Percentiles rank a stretch among this genome's conserved stretches.
These are phyloP conservation scores for Holothuria leucospilota DNA, from an alignment of 53 echinoderm and acorn worm species.

Conservation along the genomic window DNA sequence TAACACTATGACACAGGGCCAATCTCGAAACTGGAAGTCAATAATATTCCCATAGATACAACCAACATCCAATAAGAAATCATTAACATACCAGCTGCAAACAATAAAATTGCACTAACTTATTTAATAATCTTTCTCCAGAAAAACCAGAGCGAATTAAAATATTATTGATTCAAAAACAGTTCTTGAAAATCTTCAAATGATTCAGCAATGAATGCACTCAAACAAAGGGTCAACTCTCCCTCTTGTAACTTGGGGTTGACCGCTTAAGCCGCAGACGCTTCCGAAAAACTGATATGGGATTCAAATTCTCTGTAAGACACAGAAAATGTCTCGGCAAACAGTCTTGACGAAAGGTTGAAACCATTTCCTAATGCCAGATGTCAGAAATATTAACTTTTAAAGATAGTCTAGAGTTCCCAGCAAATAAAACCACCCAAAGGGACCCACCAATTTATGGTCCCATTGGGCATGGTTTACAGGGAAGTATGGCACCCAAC, in stretches of 20 bases:
- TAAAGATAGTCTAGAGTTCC: too few relatives aligned
- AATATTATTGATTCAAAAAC: background rate
- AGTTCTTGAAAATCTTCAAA: constrained; percentile 10
- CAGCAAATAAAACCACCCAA: too few relatives aligned
- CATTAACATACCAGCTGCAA: constrained; percentile 4
- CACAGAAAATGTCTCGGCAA: constrained; percentile 4
- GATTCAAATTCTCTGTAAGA: background rate
- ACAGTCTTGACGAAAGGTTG: constrained; percentile 5
- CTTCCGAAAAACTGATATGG: constrained; percentile 15
- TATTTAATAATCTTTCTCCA: background rate
- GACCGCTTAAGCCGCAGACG: constrained; percentile 4
- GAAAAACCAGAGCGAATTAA: constrained; percentile 13
- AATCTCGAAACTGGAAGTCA: too few relatives aligned
- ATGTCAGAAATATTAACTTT: too few relatives aligned
- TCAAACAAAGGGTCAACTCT: background rate
- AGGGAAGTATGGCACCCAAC: too few relatives aligned
- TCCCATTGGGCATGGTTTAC: too few relatives aligned
- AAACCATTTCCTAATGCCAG: too few relatives aligned
- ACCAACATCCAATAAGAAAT: too few relatives aligned
- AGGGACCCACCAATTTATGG: too few relatives aligned
- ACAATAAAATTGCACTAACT: background rate
- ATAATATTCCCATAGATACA: too few relatives aligned
- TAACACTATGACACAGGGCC: too few relatives aligned
- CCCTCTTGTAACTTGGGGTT: background rate
- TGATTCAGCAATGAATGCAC: background rate